Percentiles rank a stretch among this genome's conserved stretches.
Conservation (phyloP, 2,797 vertebrate species). For the Nannoperca obscura region DNA sequence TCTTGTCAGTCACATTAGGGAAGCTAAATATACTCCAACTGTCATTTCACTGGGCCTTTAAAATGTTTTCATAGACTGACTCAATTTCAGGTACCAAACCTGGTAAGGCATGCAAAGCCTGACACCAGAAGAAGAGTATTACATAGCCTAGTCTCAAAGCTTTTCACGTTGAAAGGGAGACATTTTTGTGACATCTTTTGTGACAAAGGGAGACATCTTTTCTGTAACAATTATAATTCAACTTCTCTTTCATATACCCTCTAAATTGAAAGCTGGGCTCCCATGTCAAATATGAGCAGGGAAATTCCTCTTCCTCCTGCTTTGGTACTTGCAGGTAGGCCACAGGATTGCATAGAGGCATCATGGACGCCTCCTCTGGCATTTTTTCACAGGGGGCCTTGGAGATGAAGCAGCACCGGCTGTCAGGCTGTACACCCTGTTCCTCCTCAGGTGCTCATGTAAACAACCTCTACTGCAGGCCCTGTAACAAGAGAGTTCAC, state of each 20-base stretch:
- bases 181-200: no score
- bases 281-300: slow-evolving; percentile 13
- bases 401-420: slow-evolving; percentile 51
- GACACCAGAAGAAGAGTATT: slow-evolving; percentile 1
- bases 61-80: neutral
- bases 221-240: slow-evolving; percentile 11
- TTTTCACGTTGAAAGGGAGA: slow-evolving; percentile 2
- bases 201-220: neutral
- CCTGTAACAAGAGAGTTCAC: slow-evolving; percentile 76
- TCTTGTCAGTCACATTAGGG: neutral
- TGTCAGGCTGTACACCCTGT: slow-evolving; percentile 67
- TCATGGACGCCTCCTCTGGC: slow-evolving; percentile 26
- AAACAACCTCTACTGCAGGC: slow-evolving; percentile 66
- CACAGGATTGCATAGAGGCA: slow-evolving; percentile 2
- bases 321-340: slow-evolving; percentile 10
- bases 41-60: neutral
- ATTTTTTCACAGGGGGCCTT: slow-evolving; percentile 3
- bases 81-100: neutral
- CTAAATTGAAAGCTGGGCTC: slow-evolving; percentile 8
- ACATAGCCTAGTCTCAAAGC: neutral
- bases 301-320: slow-evolving; percentile 14
- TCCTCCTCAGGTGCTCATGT: slow-evolving; percentile 75
- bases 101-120: neutral
- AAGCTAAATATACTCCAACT: neutral
- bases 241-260: neutral